phyloP scores from a whole-genome alignment of 2,888 invertebrate genomes.

The Eupithecia vulgata region DNA sequence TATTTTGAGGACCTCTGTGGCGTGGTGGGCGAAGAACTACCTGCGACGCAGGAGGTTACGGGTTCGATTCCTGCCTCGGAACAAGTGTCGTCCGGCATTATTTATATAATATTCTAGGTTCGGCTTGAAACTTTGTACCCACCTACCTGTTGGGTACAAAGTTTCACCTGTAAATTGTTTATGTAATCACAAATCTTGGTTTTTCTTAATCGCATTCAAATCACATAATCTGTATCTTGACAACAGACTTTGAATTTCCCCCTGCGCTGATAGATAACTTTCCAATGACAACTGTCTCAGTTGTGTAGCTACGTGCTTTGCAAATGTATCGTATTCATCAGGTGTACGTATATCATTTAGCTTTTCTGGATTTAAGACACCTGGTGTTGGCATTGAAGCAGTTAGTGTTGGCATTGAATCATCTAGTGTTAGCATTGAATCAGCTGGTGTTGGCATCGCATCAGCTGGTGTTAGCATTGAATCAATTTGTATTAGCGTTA shows the following conservation, averaged over 20 bases:
- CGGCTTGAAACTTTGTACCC: too few species aligned
- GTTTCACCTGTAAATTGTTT: too few species aligned
- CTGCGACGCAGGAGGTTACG: too few species aligned
- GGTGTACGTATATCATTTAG: neutral
- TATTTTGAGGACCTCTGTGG: too few species aligned
- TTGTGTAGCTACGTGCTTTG: constrained; percentile 26
- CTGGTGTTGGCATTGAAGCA: neutral
- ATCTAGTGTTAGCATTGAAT: neutral
- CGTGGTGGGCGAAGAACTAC: too few species aligned
- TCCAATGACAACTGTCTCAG: constrained; percentile 22
- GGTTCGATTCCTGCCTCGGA: too few species aligned
- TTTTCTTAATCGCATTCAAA: constrained; percentile 1
- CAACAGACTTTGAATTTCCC: constrained; percentile 24
- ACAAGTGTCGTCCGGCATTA: too few species aligned
- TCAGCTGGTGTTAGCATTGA: neutral
- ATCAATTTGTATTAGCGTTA: neutral
- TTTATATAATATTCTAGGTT: too few species aligned
- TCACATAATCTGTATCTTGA: constrained; percentile 21
- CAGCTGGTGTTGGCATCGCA: neutral
- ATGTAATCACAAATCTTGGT: neutral
- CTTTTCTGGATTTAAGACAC: neutral
- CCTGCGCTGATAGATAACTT: constrained; percentile 23
- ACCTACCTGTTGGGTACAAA: too few species aligned
- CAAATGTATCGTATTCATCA: constrained; percentile 30
- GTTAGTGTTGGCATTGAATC: neutral